Conservation (phyloP, 2,797 vertebrate species). For the Tolypeutes matacus region DNA sequence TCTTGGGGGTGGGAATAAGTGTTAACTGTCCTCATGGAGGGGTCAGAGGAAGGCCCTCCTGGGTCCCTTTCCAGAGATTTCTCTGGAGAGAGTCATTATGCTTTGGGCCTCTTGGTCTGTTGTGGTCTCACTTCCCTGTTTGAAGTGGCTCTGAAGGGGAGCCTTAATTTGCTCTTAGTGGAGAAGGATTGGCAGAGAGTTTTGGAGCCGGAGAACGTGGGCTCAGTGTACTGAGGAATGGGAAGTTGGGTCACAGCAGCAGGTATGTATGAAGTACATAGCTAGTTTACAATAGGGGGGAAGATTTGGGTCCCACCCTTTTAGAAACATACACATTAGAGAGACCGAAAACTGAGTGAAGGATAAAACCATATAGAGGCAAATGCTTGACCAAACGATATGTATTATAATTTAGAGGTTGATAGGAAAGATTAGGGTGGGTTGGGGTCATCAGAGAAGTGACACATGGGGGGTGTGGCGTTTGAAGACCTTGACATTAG, state of each 20-base stretch:
- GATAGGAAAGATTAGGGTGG: accelerated
- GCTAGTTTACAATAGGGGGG: neutral
- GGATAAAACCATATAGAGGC: neutral
- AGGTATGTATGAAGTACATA: no score
- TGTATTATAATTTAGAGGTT: neutral
- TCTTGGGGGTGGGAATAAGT: neutral
- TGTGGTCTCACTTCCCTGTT: neutral
- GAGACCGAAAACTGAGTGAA: neutral
- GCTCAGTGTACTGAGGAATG: neutral
- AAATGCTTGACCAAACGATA: neutral
- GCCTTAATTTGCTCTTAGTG: neutral
- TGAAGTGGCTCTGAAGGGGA: neutral
- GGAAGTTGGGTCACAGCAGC: neutral
- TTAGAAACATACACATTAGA: neutral
- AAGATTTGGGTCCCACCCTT: neutral
- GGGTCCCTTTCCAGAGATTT: neutral
- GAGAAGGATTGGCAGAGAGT: neutral
- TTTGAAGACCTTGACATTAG: neutral
- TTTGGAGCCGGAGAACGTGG: neutral
- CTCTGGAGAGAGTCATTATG: neutral
- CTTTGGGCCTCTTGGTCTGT: neutral
- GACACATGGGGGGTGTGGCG: neutral
- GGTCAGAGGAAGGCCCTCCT: neutral
- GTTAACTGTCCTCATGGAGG: neutral
- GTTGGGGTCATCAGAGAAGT: neutral